Evolutionary conservation across 2,888 invertebrate genomes (phyloP).

Genomic region (Xestia c-nigrum): DNA sequence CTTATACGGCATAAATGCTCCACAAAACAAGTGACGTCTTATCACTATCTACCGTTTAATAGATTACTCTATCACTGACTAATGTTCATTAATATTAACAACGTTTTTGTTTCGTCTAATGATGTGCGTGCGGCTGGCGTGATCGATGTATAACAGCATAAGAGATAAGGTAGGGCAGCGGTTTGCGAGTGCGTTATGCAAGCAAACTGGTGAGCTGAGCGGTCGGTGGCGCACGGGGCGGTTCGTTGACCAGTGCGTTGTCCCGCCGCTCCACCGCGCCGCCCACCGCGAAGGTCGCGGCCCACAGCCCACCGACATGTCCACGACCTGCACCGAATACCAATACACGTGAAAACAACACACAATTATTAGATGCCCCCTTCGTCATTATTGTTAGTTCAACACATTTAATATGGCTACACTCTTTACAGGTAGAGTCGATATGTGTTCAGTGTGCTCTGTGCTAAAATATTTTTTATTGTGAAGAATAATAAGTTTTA

Average conservation of each 20-base stretch:
- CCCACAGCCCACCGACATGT: conserved; percentile 78
- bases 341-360: conserved; percentile 57
- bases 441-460: conserved; percentile 88
- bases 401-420: conserved; percentile 75
- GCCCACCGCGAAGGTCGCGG: conserved; percentile 89
- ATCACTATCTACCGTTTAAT: conserved; percentile 76
- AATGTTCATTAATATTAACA: conserved; percentile 70
- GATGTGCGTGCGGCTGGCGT: conserved; percentile 66
- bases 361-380: conserved; percentile 26
- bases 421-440: conserved; percentile 86
- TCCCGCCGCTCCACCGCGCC: conserved; percentile 83
- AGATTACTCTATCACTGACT: conserved; percentile 70
- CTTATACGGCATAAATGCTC: conserved; percentile 89
- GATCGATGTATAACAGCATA: conserved; percentile 77
- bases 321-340: conserved; percentile 71
- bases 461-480: conserved; percentile 83
- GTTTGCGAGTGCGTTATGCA: conserved; percentile 84
- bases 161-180: conserved; percentile 79
- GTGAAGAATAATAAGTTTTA: conserved; percentile 78
- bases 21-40: conserved; percentile 83
- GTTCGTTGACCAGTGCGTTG: conserved; percentile 90
- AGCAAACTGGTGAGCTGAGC: conserved; percentile 82
- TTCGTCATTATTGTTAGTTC: conserved; percentile 67
- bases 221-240: conserved; percentile 81
- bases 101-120: conserved; percentile 63